Conservation (phyloP, 2,888 invertebrate species). For the Anagyrus pseudococci region DNA sequence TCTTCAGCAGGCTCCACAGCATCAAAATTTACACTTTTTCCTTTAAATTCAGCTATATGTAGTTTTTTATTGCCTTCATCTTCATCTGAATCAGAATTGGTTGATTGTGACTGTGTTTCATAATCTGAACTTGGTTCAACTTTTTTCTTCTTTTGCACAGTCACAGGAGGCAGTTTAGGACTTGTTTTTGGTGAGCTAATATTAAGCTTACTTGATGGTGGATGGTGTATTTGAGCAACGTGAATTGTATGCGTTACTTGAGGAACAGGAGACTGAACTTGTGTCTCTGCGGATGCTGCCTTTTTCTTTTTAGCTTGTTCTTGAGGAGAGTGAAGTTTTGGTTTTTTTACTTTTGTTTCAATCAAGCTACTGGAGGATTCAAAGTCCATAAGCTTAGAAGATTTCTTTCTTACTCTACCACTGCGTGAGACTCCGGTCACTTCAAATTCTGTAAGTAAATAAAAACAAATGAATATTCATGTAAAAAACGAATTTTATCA, state of each 20-base stretch:
- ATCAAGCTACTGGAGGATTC: constrained; percentile 70
- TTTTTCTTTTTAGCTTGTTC: constrained; percentile 29
- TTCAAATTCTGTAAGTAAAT: constrained; percentile 70
- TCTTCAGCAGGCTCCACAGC: constrained; percentile 24
- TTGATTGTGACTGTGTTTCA: constrained; percentile 39
- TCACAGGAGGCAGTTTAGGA: constrained; percentile 24
- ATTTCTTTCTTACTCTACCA: constrained; percentile 91
- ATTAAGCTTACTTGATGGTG: constrained; percentile 30
- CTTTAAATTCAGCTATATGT: constrained; percentile 28
- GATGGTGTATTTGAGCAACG: constrained; percentile 38
- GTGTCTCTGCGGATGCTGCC: constrained; percentile 1
- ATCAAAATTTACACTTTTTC: constrained; percentile 25
- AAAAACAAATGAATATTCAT: neutral
- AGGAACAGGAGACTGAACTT: constrained; percentile 18
- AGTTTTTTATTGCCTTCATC: constrained; percentile 30
- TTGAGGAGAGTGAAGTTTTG: constrained; percentile 22
- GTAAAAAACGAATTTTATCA: neutral
- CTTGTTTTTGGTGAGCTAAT: constrained; percentile 22
- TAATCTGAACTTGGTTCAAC: constrained; percentile 39
- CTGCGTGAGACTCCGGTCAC: constrained; percentile 88
- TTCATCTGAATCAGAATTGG: constrained; percentile 39
- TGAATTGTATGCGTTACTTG: constrained; percentile 37
- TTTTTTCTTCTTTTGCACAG: constrained; percentile 31
- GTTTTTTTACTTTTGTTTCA: constrained; percentile 35
- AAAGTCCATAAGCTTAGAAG: constrained; percentile 92